Percentiles rank a stretch among this genome's conserved stretches.
Conservation (phyloP, 2,113 vertebrate genomes). For the Gnathonemus longibarbis region DNA sequence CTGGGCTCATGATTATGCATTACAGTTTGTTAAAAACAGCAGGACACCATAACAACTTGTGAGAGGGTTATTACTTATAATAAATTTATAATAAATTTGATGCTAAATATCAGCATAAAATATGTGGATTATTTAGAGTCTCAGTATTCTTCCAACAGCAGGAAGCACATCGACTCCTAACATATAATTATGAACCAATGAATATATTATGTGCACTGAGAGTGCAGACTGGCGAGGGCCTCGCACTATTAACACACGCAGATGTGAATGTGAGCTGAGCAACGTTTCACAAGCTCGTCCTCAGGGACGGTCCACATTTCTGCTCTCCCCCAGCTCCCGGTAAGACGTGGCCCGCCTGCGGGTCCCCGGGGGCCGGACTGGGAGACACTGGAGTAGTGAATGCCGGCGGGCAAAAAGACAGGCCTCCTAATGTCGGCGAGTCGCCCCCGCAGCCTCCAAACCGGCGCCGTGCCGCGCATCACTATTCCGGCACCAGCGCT, state of each 20-base stretch:
- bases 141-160: neutral
- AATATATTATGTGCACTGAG: neutral
- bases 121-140: neutral
- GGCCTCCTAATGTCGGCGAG: neutral
- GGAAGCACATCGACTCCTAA: neutral
- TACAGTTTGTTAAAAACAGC: neutral
- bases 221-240: neutral
- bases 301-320: neutral
- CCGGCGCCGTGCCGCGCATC: neutral
- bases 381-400: neutral
- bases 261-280: neutral
- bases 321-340: neutral
- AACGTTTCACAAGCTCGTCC: neutral
- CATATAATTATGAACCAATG: neutral
- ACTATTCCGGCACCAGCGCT: neutral
- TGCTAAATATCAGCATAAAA: neutral
- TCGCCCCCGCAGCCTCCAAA: neutral
- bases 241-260: neutral
- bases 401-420: neutral
- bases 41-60: neutral
- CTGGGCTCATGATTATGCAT: neutral
- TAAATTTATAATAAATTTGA: neutral
- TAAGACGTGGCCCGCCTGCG: neutral
- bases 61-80: neutral
- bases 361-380: neutral